Evolutionary conservation across 2,113 vertebrate species (phyloP).

Genomic region (Zapornia atra): DNA sequence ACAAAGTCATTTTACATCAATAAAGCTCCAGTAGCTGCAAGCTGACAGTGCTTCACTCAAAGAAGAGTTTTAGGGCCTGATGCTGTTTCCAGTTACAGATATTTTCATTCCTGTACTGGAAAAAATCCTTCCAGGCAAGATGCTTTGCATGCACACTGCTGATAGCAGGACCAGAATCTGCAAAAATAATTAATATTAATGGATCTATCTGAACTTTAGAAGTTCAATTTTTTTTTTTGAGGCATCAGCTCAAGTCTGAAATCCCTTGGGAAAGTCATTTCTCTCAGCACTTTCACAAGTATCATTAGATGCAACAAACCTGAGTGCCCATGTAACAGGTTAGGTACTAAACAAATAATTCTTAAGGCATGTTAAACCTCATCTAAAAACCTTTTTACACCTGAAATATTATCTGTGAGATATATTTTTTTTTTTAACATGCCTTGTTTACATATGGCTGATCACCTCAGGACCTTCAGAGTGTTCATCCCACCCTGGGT

Average conservation of each 20-base stretch:
- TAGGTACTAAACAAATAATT: background rate
- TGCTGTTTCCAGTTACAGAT: background rate
- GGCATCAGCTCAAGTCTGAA: background rate
- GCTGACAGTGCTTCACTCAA: background rate
- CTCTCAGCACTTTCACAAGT: background rate
- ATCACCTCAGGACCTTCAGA: background rate
- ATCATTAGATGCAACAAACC: background rate
- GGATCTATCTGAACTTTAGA: background rate
- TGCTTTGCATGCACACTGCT: background rate
- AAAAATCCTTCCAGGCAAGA: background rate
- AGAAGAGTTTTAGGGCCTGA: background rate
- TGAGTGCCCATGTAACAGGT: background rate
- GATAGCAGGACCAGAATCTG: background rate
- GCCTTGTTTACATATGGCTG: background rate
- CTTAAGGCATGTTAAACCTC: background rate
- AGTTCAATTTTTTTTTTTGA: background rate
- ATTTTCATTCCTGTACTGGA: background rate
- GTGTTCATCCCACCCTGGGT: background rate
- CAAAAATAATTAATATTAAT: background rate
- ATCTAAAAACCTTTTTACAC: background rate
- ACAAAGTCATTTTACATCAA: background rate
- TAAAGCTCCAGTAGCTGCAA: background rate
- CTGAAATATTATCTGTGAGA: background rate
- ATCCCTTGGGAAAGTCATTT: background rate
- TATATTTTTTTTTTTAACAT: background rate